These are phyloP conservation scores for Cerceris ruficornis DNA, from an alignment of 2,888 invertebrate genomes.

Conservation along the genomic window DNA sequence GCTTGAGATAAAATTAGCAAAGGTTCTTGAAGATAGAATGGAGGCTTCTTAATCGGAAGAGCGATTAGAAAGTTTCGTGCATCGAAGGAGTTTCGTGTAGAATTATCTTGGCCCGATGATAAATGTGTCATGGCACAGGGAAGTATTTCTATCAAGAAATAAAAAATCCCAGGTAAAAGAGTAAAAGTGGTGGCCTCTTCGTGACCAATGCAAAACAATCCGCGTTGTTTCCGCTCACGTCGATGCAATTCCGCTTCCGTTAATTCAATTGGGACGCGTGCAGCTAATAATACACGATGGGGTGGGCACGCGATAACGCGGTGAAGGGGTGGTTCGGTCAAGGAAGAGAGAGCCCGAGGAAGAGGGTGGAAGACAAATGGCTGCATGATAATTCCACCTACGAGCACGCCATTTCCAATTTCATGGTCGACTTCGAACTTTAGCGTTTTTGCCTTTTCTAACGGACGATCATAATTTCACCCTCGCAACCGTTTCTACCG, in stretches of 20 bases:
- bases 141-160: constrained; percentile 45
- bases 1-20: too few species aligned
- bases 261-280: constrained; percentile 71
- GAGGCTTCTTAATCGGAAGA: too few species aligned
- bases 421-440: constrained; percentile 3
- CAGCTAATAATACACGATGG: constrained; percentile 73
- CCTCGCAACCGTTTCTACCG: too few species aligned
- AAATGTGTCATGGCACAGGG: constrained; percentile 42
- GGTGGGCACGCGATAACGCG: constrained; percentile 68
- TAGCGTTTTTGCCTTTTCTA: not conserved
- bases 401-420: constrained; percentile 15
- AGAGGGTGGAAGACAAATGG: constrained; percentile 9
- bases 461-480: not conserved
- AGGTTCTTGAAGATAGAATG: too few species aligned
- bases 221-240: constrained; percentile 65
- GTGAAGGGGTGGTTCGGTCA: constrained; percentile 38
- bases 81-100: not conserved
- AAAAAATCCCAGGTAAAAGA: constrained; percentile 12
- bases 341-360: not conserved
- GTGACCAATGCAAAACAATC: constrained; percentile 55
- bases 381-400: constrained; percentile 1
- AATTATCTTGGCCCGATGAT: not conserved
- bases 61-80: not conserved
- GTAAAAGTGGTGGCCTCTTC: constrained; percentile 42
- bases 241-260: constrained; percentile 70